phyloP scores from a whole-genome alignment of 2,888 invertebrate genomes.

The Lasioglossum malachurum region DNA sequence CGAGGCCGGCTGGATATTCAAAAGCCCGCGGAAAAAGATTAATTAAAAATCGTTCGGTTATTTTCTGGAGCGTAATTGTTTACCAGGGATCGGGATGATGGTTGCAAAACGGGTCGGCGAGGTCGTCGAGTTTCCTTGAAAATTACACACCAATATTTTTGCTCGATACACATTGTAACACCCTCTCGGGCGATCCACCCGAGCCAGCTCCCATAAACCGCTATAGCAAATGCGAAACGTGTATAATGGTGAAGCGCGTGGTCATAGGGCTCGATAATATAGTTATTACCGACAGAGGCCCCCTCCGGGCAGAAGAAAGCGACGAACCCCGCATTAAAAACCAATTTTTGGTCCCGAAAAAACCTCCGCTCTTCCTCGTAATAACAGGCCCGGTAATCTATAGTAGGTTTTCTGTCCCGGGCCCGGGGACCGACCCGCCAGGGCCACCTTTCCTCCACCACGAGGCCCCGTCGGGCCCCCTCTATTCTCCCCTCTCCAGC shows the following conservation, averaged over 20 bases:
- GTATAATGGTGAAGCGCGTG: constrained; percentile 70
- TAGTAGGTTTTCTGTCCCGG: constrained; percentile 84
- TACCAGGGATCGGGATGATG: neutral
- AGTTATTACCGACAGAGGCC: constrained; percentile 83
- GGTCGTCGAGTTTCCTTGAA: neutral
- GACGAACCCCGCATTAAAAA: constrained; percentile 84
- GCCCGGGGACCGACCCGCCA: constrained; percentile 72
- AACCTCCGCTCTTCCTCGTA: constrained; percentile 81
- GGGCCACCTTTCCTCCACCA: constrained; percentile 48
- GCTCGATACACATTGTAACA: constrained; percentile 57
- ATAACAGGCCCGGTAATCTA: constrained; percentile 84
- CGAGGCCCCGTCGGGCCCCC: constrained; percentile 9
- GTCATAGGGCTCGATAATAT: constrained; percentile 82
- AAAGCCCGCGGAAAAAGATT: neutral
- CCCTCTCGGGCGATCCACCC: constrained; percentile 40
- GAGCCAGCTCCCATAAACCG: constrained; percentile 41
- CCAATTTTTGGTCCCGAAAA: constrained; percentile 84
- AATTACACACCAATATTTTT: constrained; percentile 46
- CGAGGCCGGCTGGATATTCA: neutral
- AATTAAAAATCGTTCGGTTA: constrained; percentile 18
- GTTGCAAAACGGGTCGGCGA: constrained; percentile 20
- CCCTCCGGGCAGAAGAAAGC: constrained; percentile 79
- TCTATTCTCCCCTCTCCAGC: neutral
- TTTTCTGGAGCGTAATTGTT: neutral
- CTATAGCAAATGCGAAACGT: constrained; percentile 26